Evolutionary conservation across 2,888 invertebrate genomes (phyloP), one percentile per base, ranked within the genome.

Genomic region (Tipula vernalis): DNA sequence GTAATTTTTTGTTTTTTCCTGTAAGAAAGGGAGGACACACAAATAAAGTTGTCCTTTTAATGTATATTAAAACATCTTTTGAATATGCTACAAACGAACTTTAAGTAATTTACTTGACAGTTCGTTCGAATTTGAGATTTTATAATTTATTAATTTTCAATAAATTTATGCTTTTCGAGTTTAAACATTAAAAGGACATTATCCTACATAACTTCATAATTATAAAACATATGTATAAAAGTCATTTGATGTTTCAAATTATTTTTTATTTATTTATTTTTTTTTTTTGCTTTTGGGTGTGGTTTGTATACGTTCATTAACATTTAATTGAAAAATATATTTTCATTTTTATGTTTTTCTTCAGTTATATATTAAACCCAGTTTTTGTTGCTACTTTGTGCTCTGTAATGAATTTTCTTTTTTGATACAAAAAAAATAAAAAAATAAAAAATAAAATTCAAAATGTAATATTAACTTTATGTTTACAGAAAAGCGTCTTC

Each of bases 271-370:
- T 71, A 28, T 51, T 71, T 51, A n/a, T 51, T 39, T n/a, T 13
- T 51, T 4, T 71, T 71, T 51, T 71, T 18, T 28, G 15, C 71
- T 71, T 71, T 71, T 71, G 71, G 71, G 71, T 71, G 71, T 71
- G 71, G 71, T 71, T 71, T 71, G 71, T 71, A 3, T 39, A 71
- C 71, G 10, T 71, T 71, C 71, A 71, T 71, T 71, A 71, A 71
- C 71, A 71, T 71, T 71, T 71, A 71, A 71, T 71, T 71, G 71
- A 71, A 71, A 71, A 71, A 71, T 71, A 71, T 71, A 71, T 71
- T 71, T 71, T 71, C 71, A 71, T 71, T 71, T 71, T 71, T 71
- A 71, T 71, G 10, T 71, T 71, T 71, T 71, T 71, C 71, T 71
- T 71, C 71, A 28, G 71, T 12, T 71, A 28, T 71, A 71, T 28